Evolutionary conservation across 2,797 vertebrate species (phyloP), one percentile per base, ranked within the genome.

Genomic region (Spinus olivaceus): DNA sequence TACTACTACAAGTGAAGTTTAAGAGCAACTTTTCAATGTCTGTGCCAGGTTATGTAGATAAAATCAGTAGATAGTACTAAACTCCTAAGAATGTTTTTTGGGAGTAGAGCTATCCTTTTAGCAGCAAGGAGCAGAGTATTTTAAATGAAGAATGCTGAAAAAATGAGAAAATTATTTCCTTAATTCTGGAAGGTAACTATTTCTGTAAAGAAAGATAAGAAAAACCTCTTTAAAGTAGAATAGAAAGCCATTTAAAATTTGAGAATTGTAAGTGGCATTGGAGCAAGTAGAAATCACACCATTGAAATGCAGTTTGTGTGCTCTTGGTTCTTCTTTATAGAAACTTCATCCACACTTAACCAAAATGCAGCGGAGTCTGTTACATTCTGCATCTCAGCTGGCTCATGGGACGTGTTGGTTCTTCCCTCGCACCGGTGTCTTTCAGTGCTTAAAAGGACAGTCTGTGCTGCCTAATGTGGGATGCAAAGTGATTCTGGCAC

Each of bases 301-400:
- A 61, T 4, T 83, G 59, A 82, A 89, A 64, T 82, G 65, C 16
- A 51, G 7, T 70, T 76, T 73, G 7, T 71, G 93, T 79, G 42
- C 17, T 66, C 27, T 51, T 93, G 53, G 92, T 91, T 96, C 50
- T 81, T 90, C 15, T 97, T 79, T 92, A 0, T 41, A 97, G 97
- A 95, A 96, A 60, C 51, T 78, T 93, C 94, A 85, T 49, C 77
- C 49, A 60, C 69, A 30, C 24, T 80, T 91, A 25, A 81, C 79
- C 94, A 98, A 84, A 92, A 98, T 99, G 98, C 98, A 98, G 28
- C 95, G 97, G 94, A 90, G 98, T 81, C 51, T 98, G 28, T 93
- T 96, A n/a, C 94, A 63, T 30, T 77, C 97, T 84, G 94, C 95
- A 5, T 96, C 98, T 91, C 97, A 90, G 76, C 97, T 98, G 91